phyloP scores from a whole-genome alignment of 2,797 vertebrate species.

The Esox masquinongy region DNA sequence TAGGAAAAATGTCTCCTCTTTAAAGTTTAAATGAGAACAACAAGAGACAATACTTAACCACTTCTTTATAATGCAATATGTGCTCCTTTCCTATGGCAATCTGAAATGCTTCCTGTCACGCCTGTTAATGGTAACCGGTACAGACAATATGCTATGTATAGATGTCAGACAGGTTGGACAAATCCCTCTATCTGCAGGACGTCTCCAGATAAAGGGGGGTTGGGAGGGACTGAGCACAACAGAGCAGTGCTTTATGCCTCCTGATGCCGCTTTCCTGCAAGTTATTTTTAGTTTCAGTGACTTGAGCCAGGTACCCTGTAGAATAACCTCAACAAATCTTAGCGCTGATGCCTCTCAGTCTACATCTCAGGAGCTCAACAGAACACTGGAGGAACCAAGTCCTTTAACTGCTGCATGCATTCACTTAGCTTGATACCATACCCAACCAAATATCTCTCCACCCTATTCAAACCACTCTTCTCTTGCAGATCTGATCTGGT shows the following conservation, averaged over 20 bases:
- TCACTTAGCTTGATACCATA: conserved; percentile 6
- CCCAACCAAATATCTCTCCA: conserved; percentile 15
- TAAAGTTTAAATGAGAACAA: conserved; percentile 28
- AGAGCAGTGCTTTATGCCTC: not conserved
- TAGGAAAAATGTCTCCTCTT: not conserved
- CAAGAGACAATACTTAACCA: not conserved
- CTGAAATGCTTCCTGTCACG: not conserved
- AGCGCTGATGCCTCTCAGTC: not conserved
- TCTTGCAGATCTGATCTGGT: not conserved
- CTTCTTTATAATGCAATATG: too few relatives aligned
- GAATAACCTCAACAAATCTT: not conserved
- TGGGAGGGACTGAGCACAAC: not conserved
- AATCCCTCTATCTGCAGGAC: not conserved
- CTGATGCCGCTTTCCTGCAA: not conserved
- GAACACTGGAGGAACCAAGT: conserved; percentile 1
- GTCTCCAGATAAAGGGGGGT: not conserved
- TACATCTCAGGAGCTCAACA: not conserved
- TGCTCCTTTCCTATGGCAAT: not conserved
- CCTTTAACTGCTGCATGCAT: conserved; percentile 7
- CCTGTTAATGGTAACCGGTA: not conserved
- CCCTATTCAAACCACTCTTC: not conserved
- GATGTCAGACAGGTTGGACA: not conserved
- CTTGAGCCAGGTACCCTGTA: conserved; percentile 1
- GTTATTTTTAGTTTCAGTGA: conserved; percentile 28
- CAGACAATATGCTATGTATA: not conserved